These are phyloP conservation scores for Morus bassanus DNA, from an alignment of 2,797 vertebrate genomes.

Conservation along the genomic window DNA sequence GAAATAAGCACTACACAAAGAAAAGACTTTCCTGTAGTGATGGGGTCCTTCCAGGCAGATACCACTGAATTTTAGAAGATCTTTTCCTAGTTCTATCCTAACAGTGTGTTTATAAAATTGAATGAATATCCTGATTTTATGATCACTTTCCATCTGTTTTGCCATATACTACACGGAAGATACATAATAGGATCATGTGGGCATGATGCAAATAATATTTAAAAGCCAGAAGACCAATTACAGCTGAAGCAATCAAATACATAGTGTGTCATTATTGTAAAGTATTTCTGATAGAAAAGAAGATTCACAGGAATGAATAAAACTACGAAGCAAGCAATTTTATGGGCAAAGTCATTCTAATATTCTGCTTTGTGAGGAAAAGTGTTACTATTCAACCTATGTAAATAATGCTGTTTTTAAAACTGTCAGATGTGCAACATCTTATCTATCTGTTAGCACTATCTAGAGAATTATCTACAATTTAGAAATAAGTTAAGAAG, in stretches of 20 bases:
- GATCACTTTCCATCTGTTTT: background rate
- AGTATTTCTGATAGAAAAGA: background rate
- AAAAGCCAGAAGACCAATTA: background rate
- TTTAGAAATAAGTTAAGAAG: background rate
- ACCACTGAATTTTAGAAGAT: background rate
- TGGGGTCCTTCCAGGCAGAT: background rate
- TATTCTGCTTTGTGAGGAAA: background rate
- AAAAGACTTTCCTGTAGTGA: background rate
- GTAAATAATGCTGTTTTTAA: background rate
- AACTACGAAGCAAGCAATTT: background rate
- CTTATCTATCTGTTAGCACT: background rate
- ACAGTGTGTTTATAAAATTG: background rate
- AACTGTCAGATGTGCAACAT: background rate
- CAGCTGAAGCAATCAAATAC: background rate
- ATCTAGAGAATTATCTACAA: background rate
- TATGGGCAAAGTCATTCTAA: background rate
- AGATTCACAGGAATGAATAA: background rate
- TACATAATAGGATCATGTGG: rapidly evolving
- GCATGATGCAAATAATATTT: background rate
- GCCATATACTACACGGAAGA: background rate
- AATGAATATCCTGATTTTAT: background rate
- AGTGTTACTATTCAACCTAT: background rate
- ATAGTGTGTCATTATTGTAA: background rate
- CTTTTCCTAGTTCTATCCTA: background rate
- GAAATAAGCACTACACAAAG: background rate